Evolutionary conservation across 2,113 vertebrate genomes (phyloP).

Genomic region (Talpa occidentalis): DNA sequence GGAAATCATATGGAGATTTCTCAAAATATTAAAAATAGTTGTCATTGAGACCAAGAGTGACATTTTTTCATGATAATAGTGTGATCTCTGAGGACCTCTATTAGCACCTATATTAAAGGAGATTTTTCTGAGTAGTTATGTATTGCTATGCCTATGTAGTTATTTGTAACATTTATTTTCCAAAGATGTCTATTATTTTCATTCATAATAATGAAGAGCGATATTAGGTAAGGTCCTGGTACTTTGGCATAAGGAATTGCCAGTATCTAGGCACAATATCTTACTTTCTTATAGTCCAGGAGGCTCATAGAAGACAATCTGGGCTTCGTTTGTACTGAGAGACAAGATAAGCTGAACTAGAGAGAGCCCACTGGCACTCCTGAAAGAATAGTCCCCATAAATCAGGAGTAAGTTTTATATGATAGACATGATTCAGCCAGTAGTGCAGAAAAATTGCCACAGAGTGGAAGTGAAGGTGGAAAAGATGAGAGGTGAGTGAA

Average conservation of each 20-base stretch:
- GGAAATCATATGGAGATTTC: too few relatives aligned
- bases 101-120: not conserved
- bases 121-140: not conserved
- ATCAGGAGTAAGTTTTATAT: too few relatives aligned
- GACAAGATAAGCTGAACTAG: not conserved
- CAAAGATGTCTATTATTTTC: not conserved
- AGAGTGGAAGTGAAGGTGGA: rapidly evolving
- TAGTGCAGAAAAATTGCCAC: not conserved
- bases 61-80: not conserved
- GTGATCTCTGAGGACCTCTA: not conserved
- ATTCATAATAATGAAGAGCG: not conserved
- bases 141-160: not conserved
- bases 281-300: not conserved
- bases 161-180: not conserved
- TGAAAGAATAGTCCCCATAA: not conserved
- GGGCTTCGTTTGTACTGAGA: not conserved
- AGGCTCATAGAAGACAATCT: not conserved
- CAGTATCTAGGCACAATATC: not conserved
- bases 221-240: not conserved
- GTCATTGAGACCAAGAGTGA: not conserved
- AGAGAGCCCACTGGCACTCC: rapidly evolving
- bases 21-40: too few relatives aligned
- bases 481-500: not conserved
- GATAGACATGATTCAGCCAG: not conserved
- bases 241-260: not conserved